Conservation (phyloP, 2,113 vertebrate genomes). For the Gymnorhina tibicen region DNA sequence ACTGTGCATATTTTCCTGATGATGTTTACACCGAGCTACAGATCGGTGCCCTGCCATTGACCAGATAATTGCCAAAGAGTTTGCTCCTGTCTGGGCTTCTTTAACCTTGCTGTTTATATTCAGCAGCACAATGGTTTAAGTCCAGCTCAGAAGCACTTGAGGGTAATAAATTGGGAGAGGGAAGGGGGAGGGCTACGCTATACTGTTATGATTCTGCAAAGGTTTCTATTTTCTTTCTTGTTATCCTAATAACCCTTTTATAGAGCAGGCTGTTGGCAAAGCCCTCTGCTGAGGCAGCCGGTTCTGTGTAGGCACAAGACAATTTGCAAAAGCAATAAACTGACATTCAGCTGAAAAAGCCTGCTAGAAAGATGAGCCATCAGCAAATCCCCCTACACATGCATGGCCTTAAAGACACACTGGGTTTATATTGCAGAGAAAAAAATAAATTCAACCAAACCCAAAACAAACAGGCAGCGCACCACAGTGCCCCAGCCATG, state of each 20-base stretch:
- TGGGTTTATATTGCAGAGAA: not conserved
- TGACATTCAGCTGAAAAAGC: constrained; percentile 63
- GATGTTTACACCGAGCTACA: constrained; percentile 16
- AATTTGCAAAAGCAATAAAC: constrained; percentile 72
- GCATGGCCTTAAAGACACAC: constrained; percentile 53
- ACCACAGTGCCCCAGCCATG: not conserved
- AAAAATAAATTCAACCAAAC: not conserved
- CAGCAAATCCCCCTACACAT: constrained; percentile 62
- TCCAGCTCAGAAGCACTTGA: constrained; percentile 15
- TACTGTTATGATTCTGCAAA: constrained; percentile 61
- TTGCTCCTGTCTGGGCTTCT: constrained; percentile 20
- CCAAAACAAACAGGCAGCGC: not conserved
- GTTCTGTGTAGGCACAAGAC: constrained; percentile 65
- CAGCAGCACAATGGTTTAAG: not conserved
- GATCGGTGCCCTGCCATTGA: not conserved
- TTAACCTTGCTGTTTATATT: constrained; percentile 20
- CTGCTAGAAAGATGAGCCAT: constrained; percentile 62
- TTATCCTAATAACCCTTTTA: constrained; percentile 69
- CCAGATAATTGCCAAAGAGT: constrained; percentile 29
- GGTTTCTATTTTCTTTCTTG: constrained; percentile 68
- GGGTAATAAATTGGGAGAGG: constrained; percentile 28
- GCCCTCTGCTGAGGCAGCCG: constrained; percentile 66
- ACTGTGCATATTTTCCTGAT: constrained; percentile 30
- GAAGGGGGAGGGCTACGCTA: not conserved
- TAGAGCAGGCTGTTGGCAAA: constrained; percentile 55